Evolutionary conservation across 2,113 vertebrate species (phyloP), one percentile per base, ranked within the genome.

Genomic region (Caranx melampygus): DNA sequence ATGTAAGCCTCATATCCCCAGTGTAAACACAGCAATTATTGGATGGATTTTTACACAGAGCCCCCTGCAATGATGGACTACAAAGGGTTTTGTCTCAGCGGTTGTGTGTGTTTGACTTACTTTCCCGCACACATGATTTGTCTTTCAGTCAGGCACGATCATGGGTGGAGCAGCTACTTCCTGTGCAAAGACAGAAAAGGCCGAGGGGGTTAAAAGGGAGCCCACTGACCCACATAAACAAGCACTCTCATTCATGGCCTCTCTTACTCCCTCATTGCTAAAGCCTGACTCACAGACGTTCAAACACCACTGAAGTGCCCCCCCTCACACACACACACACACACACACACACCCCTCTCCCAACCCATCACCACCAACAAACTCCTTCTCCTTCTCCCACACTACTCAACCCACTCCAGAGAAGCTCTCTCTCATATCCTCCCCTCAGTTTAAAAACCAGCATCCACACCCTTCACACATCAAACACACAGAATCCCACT

Each of bases 231-330:
- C 86, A 84, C 87, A 91, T 92, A 92, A 92, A 92, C 89, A 92
- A 89, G 73, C 87, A 44, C 85, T 85, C 88, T 92, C 92, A 92
- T 93, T 94, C 91, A 92, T 89, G 79, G 88, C 88, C 85, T 81
- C 82, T 83, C 58, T 71, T 88, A 93, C 93, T 94, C 93, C 92
- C 88, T 94, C 91, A 94, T 95, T 94, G 86, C 92, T 90, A 42
- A 89, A 85, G 86, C 79, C 91, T 95, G 93, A 95, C 88, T 94
- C 93, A 94, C 77, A 86, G 74, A 83, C 18, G 52, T 90, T 91
- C 64, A 88, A 90, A 91, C 76, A 83, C 62, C 72, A 87, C 77
- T 77, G 63, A 86, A 86, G 72, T 59, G 44, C 75, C 45, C 82
- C 57, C 72, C 45, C 26, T 16, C 37, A 35, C 20, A 31, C 61